Conservation (phyloP, 2,888 invertebrate species). For the Trissolcus brochymenae region DNA sequence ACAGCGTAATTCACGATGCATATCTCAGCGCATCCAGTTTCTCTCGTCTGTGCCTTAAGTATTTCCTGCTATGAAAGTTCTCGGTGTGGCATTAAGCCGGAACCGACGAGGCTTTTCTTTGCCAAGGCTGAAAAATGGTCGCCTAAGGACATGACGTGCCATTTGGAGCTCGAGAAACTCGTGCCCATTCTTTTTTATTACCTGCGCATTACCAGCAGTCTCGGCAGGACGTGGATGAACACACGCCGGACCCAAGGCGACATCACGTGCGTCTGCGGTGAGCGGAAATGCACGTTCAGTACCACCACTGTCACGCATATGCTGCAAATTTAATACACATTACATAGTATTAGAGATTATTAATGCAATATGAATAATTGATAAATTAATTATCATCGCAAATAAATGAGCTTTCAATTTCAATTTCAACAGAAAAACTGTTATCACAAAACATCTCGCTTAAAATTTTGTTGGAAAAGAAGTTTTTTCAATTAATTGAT, state of each 20-base stretch:
- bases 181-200: slow-evolving; percentile 59
- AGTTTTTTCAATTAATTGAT: no score
- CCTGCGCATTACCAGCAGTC: slow-evolving; percentile 94
- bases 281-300: slow-evolving; percentile 97
- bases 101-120: slow-evolving; percentile 44
- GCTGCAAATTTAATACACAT: slow-evolving; percentile 76
- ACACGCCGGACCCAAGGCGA: slow-evolving; percentile 96
- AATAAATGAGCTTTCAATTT: no score
- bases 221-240: slow-evolving; percentile 96
- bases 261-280: slow-evolving; percentile 98
- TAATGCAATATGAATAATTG: no score
- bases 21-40: slow-evolving; percentile 43
- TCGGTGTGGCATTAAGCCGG: slow-evolving; percentile 40
- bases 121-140: slow-evolving; percentile 43
- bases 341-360: no score
- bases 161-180: slow-evolving; percentile 31
- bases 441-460: no score
- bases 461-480: no score
- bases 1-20: slow-evolving; percentile 42
- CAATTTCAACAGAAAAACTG: no score
- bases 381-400: no score
- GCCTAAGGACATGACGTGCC: slow-evolving; percentile 43
- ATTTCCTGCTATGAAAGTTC: slow-evolving; percentile 48
- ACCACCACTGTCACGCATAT: slow-evolving; percentile 97
- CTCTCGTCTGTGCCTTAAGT: slow-evolving; percentile 43